A percentile compares a stretch with the other conserved stretches of the same genome.
These are phyloP conservation scores for Chaetodon auriga DNA, from an alignment of 2,113 vertebrate species.

Conservation along the genomic window DNA sequence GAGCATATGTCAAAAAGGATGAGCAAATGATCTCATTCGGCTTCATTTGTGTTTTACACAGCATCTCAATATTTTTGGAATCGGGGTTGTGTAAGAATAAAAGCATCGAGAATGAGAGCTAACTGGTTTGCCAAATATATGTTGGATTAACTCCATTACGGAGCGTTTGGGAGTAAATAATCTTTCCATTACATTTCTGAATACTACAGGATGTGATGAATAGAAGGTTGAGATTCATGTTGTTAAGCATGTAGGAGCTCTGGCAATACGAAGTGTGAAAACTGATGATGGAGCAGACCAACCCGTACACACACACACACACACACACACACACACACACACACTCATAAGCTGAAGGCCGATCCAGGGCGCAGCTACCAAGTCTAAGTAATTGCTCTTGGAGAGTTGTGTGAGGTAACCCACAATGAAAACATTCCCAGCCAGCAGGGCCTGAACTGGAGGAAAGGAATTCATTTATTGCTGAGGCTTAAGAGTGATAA, in stretches of 20 bases:
- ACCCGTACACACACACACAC: conserved; percentile 1
- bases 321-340: conserved; percentile 15
- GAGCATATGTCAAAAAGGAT: too few species aligned
- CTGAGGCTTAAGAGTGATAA: conserved; percentile 25
- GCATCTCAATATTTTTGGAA: not conserved
- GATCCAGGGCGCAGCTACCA: conserved; percentile 3
- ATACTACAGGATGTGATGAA: not conserved
- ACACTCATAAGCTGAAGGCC: conserved; percentile 2
- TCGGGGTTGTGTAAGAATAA: not conserved
- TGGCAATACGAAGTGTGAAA: not conserved
- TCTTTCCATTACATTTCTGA: not conserved
- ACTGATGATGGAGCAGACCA: not conserved
- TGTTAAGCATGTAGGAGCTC: not conserved
- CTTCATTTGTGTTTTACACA: too few species aligned
- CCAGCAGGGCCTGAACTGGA: not conserved
- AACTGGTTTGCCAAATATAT: not conserved
- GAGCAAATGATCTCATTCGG: too few species aligned
- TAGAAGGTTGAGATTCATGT: not conserved
- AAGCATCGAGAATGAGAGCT: not conserved
- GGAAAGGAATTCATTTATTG: conserved; percentile 10
- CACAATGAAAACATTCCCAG: conserved; percentile 25
- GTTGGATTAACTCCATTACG: not conserved
- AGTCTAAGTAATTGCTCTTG: conserved; percentile 19
- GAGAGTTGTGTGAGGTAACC: not conserved
- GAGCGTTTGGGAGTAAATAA: not conserved